Evolutionary conservation across 1,140 invertebrate genomes (phyloP).

Genomic region (Tigriopus japonicus): DNA sequence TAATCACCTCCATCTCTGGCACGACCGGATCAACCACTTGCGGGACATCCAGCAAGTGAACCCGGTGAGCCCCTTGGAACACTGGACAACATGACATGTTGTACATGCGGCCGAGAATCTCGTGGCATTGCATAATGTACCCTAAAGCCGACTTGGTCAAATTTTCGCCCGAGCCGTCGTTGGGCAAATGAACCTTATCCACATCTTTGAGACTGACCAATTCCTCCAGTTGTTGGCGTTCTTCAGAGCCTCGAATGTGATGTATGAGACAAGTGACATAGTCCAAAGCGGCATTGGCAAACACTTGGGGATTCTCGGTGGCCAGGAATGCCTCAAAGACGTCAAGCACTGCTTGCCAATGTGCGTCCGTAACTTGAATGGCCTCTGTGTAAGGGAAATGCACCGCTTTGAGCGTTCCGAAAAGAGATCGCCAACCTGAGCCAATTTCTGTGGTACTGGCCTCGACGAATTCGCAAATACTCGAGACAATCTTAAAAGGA

Average conservation of each 20-base stretch:
- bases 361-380: slow-evolving; percentile 22
- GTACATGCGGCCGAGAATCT: slow-evolving; percentile 75
- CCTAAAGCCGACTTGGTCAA: slow-evolving; percentile 65
- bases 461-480: slow-evolving; percentile 85
- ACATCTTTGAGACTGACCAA: no score
- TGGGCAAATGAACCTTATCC: no score
- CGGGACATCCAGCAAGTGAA: slow-evolving; percentile 52
- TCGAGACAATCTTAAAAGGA: slow-evolving; percentile 63
- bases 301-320: slow-evolving; percentile 76
- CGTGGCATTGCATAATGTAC: slow-evolving; percentile 61
- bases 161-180: slow-evolving; percentile 24
- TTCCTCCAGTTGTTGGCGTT: slow-evolving; percentile 20
- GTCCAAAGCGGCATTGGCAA: slow-evolving; percentile 78
- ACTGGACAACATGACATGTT: slow-evolving; percentile 82
- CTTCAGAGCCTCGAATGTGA: slow-evolving; percentile 35
- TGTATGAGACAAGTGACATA: slow-evolving; percentile 70
- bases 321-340: slow-evolving; percentile 79
- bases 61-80: slow-evolving; percentile 67
- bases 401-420: slow-evolving; percentile 67
- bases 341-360: slow-evolving; percentile 55
- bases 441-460: slow-evolving; percentile 73
- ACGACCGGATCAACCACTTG: slow-evolving; percentile 65
- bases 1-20: slow-evolving; percentile 43
- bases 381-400: slow-evolving; percentile 16
- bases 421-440: slow-evolving; percentile 79